Percentiles rank a stretch among this genome's conserved stretches.
phyloP scores from a whole-genome alignment of 1,140 invertebrate genomes.

The Chionoecetes opilio region DNA sequence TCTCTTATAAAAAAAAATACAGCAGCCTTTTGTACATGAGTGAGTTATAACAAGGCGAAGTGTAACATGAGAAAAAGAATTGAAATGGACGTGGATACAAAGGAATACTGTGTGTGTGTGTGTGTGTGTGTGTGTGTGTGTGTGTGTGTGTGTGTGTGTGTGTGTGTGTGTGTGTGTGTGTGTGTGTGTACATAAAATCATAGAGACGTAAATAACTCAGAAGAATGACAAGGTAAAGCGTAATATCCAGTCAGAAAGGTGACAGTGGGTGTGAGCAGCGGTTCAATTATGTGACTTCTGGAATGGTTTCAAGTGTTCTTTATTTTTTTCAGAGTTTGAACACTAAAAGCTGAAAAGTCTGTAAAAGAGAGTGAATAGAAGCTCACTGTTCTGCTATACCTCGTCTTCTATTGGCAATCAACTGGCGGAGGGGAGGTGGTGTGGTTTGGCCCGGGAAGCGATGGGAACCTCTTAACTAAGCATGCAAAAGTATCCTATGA shows the following conservation, averaged over 20 bases:
- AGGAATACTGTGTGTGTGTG: too few relatives aligned
- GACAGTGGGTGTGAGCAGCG: not conserved
- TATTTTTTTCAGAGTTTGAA: not conserved
- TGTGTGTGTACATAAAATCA: too few relatives aligned
- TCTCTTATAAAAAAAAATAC: not conserved
- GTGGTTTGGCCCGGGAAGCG: not conserved
- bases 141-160: too few relatives aligned
- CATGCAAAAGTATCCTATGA: conserved; percentile 20
- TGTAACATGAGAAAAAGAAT: not conserved
- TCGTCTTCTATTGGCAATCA: not conserved
- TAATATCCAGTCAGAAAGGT: not conserved
- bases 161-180: too few relatives aligned
- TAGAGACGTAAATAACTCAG: too few relatives aligned
- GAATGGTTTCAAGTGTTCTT: not conserved
- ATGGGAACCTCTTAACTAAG: not conserved
- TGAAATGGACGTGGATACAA: not conserved
- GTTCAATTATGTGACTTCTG: not conserved
- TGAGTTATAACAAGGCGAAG: not conserved
- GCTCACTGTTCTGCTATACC: not conserved
- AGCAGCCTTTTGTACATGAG: not conserved
- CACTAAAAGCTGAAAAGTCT: not conserved
- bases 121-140: too few relatives aligned
- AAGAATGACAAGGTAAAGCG: too few relatives aligned
- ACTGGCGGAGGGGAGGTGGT: not conserved
- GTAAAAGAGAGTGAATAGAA: not conserved